Evolutionary conservation across 2,113 vertebrate species (phyloP).

Genomic region (Pachyramphus minor): DNA sequence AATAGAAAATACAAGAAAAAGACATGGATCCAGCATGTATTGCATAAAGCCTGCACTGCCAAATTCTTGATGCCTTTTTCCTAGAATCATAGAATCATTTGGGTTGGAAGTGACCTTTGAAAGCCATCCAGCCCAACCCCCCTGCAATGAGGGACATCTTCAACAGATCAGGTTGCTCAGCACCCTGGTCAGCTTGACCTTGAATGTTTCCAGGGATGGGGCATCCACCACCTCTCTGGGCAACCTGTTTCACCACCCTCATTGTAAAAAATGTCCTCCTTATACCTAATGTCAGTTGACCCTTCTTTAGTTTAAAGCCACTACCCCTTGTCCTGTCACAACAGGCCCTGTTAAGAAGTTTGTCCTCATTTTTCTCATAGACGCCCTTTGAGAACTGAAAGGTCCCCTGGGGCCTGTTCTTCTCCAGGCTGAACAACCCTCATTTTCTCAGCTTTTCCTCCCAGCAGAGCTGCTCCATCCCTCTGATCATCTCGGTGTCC

Average conservation of each 20-base stretch:
- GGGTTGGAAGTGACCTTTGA: not conserved
- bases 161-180: not conserved
- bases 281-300: not conserved
- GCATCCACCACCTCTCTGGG: not conserved
- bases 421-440: not conserved
- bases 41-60: not conserved
- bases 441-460: not conserved
- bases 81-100: not conserved
- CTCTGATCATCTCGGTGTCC: not conserved
- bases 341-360: not conserved
- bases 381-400: not conserved
- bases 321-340: not conserved
- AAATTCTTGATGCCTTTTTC: not conserved
- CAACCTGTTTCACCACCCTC: not conserved
- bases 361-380: not conserved
- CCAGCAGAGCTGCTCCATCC: not conserved
- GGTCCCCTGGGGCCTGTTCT: not conserved
- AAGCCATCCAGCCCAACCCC: not conserved
- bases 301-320: not conserved
- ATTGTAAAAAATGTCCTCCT: not conserved
- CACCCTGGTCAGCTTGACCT: not conserved
- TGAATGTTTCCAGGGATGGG: not conserved
- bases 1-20: not conserved
- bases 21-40: not conserved
- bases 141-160: not conserved